Evolutionary conservation across 2,888 invertebrate genomes (phyloP).

Genomic region (Cordylochernes scorpioides): DNA sequence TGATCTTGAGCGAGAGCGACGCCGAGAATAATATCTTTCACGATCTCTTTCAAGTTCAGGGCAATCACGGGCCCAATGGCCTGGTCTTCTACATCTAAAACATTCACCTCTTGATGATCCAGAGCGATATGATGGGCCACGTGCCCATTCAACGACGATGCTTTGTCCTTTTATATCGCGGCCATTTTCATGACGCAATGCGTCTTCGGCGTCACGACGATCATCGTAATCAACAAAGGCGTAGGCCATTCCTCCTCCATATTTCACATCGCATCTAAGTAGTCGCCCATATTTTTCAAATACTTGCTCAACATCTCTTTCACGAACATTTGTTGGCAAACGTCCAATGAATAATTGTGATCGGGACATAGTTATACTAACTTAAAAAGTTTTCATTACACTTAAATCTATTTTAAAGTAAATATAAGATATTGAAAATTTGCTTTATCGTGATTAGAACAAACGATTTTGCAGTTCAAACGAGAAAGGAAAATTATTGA

Average conservation of each 20-base stretch:
- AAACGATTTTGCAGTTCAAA: too few species aligned
- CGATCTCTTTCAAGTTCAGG: slow-evolving; percentile 17
- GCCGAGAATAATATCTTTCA: slow-evolving; percentile 8
- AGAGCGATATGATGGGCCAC: slow-evolving; percentile 21
- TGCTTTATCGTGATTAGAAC: too few species aligned
- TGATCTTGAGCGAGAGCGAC: slow-evolving; percentile 11
- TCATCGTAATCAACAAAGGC: slow-evolving; percentile 26
- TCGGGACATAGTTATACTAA: slow-evolving; percentile 10
- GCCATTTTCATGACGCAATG: slow-evolving; percentile 24
- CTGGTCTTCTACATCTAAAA: slow-evolving; percentile 22
- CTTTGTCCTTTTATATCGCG: slow-evolving; percentile 21
- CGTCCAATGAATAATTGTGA: slow-evolving; percentile 21
- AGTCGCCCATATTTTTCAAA: slow-evolving; percentile 23
- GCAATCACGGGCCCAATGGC: slow-evolving; percentile 25
- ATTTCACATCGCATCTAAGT: slow-evolving; percentile 24
- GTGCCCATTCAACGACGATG: slow-evolving; percentile 24
- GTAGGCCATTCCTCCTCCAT: slow-evolving; percentile 21
- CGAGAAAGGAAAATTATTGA: too few species aligned
- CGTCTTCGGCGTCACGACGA: slow-evolving; percentile 24
- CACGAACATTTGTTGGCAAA: slow-evolving; percentile 20
- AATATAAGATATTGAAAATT: too few species aligned
- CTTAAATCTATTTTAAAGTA: too few species aligned
- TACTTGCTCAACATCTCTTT: slow-evolving; percentile 22
- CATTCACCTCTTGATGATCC: slow-evolving; percentile 21
- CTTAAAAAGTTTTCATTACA: too few species aligned